A percentile compares a stretch with the other conserved stretches of the same genome.
Evolutionary conservation across 2,888 invertebrate genomes (phyloP).

Genomic region (Nemurella pictetii): DNA sequence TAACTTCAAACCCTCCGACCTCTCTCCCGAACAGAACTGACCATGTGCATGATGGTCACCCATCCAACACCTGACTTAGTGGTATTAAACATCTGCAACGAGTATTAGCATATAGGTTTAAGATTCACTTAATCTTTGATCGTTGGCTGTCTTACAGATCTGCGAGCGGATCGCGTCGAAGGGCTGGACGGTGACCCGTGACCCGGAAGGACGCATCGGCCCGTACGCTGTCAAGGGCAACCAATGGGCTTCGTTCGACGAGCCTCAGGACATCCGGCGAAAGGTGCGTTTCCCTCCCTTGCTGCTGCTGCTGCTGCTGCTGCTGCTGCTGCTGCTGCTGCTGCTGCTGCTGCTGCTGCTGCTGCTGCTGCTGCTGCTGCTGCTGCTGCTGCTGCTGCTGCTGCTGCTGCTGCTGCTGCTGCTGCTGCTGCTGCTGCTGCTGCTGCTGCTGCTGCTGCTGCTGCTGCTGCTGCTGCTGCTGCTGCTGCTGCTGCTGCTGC

Average conservation of each 20-base stretch:
- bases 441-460: not conserved
- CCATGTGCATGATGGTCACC: not conserved
- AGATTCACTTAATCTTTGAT: not conserved
- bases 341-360: constrained; percentile 70
- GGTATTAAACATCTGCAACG: not conserved
- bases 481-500: not conserved
- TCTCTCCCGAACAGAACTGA: not conserved
- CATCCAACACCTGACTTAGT: no score
- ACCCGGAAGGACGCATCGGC: constrained; percentile 65
- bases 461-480: not conserved
- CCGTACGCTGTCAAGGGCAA: constrained; percentile 71
- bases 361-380: constrained; percentile 63
- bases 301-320: constrained; percentile 50
- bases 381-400: not conserved
- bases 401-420: not conserved
- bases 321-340: constrained; percentile 67
- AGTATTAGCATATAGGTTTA: not conserved
- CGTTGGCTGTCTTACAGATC: constrained; percentile 55
- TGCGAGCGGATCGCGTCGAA: constrained; percentile 62
- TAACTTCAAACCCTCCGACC: no score
- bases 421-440: not conserved
- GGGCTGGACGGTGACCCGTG: constrained; percentile 65
- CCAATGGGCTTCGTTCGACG: constrained; percentile 82
- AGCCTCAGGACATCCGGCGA: constrained; percentile 61
- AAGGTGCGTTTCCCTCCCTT: constrained; percentile 59